Evolutionary conservation across 2,888 invertebrate genomes (phyloP), one percentile per base, ranked within the genome.

Genomic region (Xylophagus ater): DNA sequence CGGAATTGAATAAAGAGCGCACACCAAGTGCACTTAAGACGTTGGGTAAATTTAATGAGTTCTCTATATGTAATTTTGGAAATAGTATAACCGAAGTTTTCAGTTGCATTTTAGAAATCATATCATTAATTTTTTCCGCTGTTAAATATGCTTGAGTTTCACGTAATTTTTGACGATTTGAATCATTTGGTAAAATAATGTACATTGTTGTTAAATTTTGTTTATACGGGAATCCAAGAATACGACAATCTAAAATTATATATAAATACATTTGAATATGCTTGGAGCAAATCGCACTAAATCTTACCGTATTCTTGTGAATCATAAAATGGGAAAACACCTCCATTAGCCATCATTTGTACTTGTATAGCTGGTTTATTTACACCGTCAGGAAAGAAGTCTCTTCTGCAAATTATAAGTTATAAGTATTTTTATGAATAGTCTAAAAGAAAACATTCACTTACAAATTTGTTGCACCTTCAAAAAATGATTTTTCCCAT

Each of bases 31-130:
- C 53, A 45, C 70, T 58, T 4, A 86, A 59, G 1, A 73, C 51
- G 0, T 62, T 45, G 40, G 69, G 73, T 28, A 85, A 56, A 46
- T 71, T 68, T 3, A 72, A 50, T 0, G 68, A 71, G 31, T 68
- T 73, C 43, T 74, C 70, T 2, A 87, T 60, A 49, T 77, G 74
- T 77, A 87, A 78, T 57, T 78, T 80, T 1, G 86, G 85, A 23
- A 75, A 65, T 1, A 79, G 56, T 3, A 80, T 62, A 18, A 74
- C 69, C 5, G 69, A 64, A 5, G 62, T 63, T 18, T 59, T 60
- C 21, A 51, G 46, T 9, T 48, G 43, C 63, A 65, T 62, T 43
- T 54, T 54, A 3, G 53, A 47, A 9, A 65, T 63, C 49, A 64
- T 49, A 1, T 48, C 36, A 18, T 65, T 58, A 21, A 76, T 56